Base-by-base conservation (phyloP, 1,140 invertebrate species). In the Rhagoletis pomonella region DNA sequence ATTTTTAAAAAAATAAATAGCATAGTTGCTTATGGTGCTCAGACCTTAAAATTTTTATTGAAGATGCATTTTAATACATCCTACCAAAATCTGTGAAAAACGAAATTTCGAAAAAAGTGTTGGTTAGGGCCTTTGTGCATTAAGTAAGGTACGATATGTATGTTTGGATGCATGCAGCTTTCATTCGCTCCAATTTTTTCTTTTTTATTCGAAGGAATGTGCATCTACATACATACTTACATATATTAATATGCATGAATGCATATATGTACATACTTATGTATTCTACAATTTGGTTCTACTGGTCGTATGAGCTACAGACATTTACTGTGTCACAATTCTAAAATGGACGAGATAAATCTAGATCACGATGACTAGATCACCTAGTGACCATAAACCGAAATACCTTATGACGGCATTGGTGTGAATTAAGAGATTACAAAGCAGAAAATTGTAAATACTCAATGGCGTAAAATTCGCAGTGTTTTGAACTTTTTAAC, bases 351-450 rank as follows among this genome's bases (percentile, higher is more conserved):
- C 62, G 19, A 67, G 39, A 67, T 67, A 10, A 39, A 67, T 67
- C 29, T 9, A 42, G 64, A 29, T 65, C 64, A 65, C 19, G 64
- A 67, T 12, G 19, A 67, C 1, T 29, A 62, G 9, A 42, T 39
- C 64, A 67, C 1, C 10, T 29, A 42, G 29, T 55, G 9, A 9
- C 50, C 64, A 42, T 39, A 67, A 39, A 67, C 10, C 29, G 64
- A 10, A n/a, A 3, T 10, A 55, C 64, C 64, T 81, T 81, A 44
- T n/a, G 73, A 12, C 12, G 42, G 42, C 73, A 14, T 81, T 81
- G 42, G 39, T 81, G 73, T 50, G 73, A 81, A 81, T 81, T 81
- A 19, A 81, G 73, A 50, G 73, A 81, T 81, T 81, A 81, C 73
- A 19, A 29, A 81, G 19, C 64, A 67, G 64, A 10, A 10, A 10